Conservation (phyloP, 2,888 invertebrate genomes). For the Epirrita christyi region DNA sequence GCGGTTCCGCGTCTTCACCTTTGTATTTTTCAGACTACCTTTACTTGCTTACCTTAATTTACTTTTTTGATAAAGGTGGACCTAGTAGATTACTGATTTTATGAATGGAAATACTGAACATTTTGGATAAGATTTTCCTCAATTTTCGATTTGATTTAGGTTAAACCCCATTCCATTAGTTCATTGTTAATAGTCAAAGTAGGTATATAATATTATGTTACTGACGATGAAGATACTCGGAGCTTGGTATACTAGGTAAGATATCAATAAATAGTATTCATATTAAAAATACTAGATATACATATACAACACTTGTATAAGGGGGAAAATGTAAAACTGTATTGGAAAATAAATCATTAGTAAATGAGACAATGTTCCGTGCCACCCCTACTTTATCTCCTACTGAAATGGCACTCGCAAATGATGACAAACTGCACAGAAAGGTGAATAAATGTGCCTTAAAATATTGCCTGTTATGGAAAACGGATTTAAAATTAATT, state of each 20-base stretch:
- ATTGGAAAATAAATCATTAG: slow-evolving; percentile 73
- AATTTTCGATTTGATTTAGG: too few relatives aligned
- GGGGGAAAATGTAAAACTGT: slow-evolving; percentile 62
- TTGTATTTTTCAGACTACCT: slow-evolving; percentile 20
- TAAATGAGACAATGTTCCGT: slow-evolving; percentile 70
- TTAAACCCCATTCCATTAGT: too few relatives aligned
- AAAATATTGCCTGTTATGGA: slow-evolving; percentile 43
- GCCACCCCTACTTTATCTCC: slow-evolving; percentile 51
- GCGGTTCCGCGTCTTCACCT: slow-evolving; percentile 17
- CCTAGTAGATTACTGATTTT: too few relatives aligned
- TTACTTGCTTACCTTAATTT: too few relatives aligned
- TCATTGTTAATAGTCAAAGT: too few relatives aligned
- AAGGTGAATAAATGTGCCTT: slow-evolving; percentile 61
- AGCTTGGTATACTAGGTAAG: too few relatives aligned
- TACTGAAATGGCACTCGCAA: slow-evolving; percentile 63
- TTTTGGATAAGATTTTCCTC: too few relatives aligned
- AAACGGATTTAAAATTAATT: slow-evolving; percentile 72
- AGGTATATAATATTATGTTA: too few relatives aligned
- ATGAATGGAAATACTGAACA: too few relatives aligned
- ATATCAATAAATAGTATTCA: too few relatives aligned
- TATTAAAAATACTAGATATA: neutral
- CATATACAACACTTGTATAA: slow-evolving; percentile 14
- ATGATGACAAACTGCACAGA: slow-evolving; percentile 68
- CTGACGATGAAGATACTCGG: too few relatives aligned
- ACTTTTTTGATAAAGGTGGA: too few relatives aligned